phyloP scores from a whole-genome alignment of 2,797 vertebrate genomes.

The Propithecus deckenii region DNA sequence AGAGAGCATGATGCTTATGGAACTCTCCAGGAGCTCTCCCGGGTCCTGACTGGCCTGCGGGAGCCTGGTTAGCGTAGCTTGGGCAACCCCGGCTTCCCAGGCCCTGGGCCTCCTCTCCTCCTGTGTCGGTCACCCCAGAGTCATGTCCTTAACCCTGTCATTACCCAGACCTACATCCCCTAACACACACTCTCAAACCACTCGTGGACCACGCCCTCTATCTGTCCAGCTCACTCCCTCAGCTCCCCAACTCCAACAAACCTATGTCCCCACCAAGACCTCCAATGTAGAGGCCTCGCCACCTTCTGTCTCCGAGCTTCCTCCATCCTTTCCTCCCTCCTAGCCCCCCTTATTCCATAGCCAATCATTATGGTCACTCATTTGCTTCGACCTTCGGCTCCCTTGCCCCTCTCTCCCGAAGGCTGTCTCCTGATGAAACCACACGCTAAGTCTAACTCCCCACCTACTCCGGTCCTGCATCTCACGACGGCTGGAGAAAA shows the following conservation, averaged over 20 bases:
- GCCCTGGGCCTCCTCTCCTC: neutral
- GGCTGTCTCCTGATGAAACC: neutral
- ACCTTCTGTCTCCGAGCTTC: neutral
- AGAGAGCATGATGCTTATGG: too few species aligned
- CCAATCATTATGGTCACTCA: fast-evolving
- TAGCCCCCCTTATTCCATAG: fast-evolving
- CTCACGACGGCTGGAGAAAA: fast-evolving
- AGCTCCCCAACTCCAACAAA: neutral
- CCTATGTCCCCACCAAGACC: neutral
- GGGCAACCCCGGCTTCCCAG: too few species aligned
- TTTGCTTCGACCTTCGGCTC: too few species aligned
- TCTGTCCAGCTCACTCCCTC: neutral
- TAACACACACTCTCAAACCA: fast-evolving
- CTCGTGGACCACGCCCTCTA: neutral
- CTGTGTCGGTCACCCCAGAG: neutral
- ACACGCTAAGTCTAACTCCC: neutral
- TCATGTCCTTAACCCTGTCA: neutral
- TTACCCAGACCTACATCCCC: neutral
- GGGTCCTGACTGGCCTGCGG: neutral
- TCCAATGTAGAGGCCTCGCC: neutral
- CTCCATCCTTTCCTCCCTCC: neutral
- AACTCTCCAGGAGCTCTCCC: too few species aligned
- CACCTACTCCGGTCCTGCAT: neutral
- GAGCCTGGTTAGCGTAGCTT: neutral
- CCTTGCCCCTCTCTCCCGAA: neutral